Evolutionary conservation across 2,888 invertebrate species (phyloP), one percentile per base, ranked within the genome.

Genomic region (Tachina grossa): DNA sequence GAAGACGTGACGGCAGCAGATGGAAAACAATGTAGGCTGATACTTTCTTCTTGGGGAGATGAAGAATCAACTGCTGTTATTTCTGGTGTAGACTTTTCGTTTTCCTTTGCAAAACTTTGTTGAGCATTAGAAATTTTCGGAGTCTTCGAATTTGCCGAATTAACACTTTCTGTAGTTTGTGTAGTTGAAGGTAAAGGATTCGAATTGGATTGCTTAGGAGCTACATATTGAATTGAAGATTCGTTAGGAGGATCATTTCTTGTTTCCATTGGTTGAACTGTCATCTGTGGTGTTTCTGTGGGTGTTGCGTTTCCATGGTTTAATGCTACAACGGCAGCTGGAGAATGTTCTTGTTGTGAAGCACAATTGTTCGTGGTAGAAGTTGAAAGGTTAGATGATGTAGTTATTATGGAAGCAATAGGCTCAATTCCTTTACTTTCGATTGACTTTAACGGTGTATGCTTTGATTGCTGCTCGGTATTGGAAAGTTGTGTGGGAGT

Each of bases 221-320:
- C 77, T 9, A 63, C 9, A 92, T 84, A 92, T 49, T 11, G 39
- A 55, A 55, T 19, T 49, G 53, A 55, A 68, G 68, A 3, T 49
- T 77, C 75, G 19, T 65, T 83, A 9, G 39, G n/a, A 8, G 55
- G n/a, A 55, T 88, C 88, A 31, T 31, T 53, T 84, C 61, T 31
- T 41, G 77, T 86, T 66, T 87, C 79, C 78, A 85, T 85, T 9
- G 80, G 69, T 76, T 82, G 84, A 2, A 83, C 75, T 6, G 71
- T 76, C 41, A 72, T 10, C 39, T 87, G 83, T n/a, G 80, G 68
- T 14, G 84, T 57, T 55, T 75, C 79, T 41, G 69, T 39, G 10
- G 74, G 45, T 43, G 63, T 65, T 11, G 82, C 59, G 22, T 55
- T 72, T 14, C 49, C 72, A 55, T 83, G 22, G 31, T 68, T 53